Conservation (phyloP, 2,888 invertebrate species). For the Brachypalpus laphriformis region DNA sequence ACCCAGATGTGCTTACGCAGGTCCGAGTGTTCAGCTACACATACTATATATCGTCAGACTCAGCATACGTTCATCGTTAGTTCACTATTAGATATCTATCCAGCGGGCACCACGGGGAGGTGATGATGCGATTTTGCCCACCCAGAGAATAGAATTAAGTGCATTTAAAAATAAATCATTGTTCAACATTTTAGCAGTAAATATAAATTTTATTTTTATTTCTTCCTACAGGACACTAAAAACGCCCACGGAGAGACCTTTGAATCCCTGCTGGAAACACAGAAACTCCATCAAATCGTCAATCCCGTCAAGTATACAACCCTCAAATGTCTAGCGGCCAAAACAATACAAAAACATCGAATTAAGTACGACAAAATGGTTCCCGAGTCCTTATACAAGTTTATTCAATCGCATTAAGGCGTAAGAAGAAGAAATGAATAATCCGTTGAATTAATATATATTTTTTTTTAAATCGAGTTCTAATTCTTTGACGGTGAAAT, state of each 20-base stretch:
- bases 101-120: too few species aligned
- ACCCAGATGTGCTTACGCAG: too few species aligned
- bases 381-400: conserved; percentile 84
- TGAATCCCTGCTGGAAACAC: conserved; percentile 87
- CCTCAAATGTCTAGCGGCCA: conserved; percentile 93
- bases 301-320: conserved; percentile 91
- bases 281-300: conserved; percentile 86
- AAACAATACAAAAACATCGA: conserved; percentile 88
- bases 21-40: too few species aligned
- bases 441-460: conserved; percentile 7
- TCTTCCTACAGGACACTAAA: conserved; percentile 84
- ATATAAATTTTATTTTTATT: background rate
- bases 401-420: conserved; percentile 81
- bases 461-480: conserved; percentile 19
- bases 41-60: too few species aligned
- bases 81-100: too few species aligned
- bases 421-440: background rate
- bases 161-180: too few species aligned
- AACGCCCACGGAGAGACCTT: conserved; percentile 91
- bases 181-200: background rate
- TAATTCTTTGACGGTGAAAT: conserved; percentile 25
- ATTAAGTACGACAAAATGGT: conserved; percentile 86
- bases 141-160: too few species aligned
- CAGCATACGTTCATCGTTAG: too few species aligned
- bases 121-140: too few species aligned